These are phyloP conservation scores for Mormyrus lacerda DNA, from an alignment of 2,113 vertebrate genomes.

Conservation along the genomic window DNA sequence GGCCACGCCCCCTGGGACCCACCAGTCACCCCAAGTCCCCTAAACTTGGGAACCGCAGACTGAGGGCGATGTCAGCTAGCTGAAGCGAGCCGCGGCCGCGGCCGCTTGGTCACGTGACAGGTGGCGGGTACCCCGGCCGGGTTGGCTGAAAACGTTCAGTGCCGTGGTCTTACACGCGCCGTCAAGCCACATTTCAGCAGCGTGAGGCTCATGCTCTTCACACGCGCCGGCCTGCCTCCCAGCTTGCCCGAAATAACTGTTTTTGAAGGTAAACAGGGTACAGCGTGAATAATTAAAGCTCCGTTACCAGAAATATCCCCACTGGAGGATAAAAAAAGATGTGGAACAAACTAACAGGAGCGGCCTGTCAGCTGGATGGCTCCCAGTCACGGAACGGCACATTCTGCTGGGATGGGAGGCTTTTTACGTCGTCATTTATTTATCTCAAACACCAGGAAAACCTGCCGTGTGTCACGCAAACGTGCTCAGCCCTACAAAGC, in stretches of 20 bases:
- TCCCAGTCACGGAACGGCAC: background rate
- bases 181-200: background rate
- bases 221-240: background rate
- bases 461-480: background rate
- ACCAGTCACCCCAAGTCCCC: background rate
- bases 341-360: background rate
- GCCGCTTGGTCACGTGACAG: background rate
- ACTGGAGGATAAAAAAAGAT: background rate
- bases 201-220: background rate
- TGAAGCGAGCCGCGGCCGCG: background rate
- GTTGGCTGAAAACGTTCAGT: background rate
- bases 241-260: background rate
- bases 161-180: background rate
- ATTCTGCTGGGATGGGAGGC: background rate
- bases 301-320: background rate
- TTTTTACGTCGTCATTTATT: background rate
- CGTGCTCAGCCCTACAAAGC: background rate
- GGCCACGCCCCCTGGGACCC: background rate
- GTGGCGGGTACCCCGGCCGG: background rate
- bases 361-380: background rate
- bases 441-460: background rate
- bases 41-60: background rate
- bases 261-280: constrained; percentile 1
- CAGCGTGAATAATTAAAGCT: background rate
- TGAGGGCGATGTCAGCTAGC: background rate